Base-by-base conservation (phyloP, 2,113 vertebrate genomes). In the Seriola quinqueradiata region DNA sequence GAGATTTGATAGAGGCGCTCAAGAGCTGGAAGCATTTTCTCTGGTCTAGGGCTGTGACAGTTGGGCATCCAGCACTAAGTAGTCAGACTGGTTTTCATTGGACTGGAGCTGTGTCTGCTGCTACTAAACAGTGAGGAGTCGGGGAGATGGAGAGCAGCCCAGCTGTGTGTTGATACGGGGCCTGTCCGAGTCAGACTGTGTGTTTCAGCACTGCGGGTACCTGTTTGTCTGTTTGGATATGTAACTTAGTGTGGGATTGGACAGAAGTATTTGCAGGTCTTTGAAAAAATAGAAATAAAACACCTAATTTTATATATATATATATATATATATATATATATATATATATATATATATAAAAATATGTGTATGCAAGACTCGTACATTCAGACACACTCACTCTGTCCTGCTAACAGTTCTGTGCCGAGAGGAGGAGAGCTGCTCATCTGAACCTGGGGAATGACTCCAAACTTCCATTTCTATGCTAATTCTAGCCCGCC, bases 401-500 rank as follows among this genome's bases (percentile, higher is more conserved):
- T 44, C 79, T 54, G 84, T 87, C 84, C 87, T 73, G 68, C 88
- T 80, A 77, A 89, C 90, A 69, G 88, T 79, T 72, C 86, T 75
- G 77, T 85, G 88, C 88, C 66, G 71, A 87, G 68, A 87, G 85
- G 84, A 86, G 86, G 70, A 74, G 82, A 89, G 89, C 80, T 75
- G 81, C 92, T 94, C 89, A 91, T 94, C 89, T 92, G 87, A 92
- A 94, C 90, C 92, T 86, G 79, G 89, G 87, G 88, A 92, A 91
- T 85, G 87, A 91, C 90, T 92, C 87, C 92, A 88, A 92, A 93
- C 91, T 91, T 93, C 92, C 92, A 94, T 93, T 92, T 94, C 93
- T 94, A 94, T 93, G 92, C 93, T 94, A 94, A 92, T 94, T 92
- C 92, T 70, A 79, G 83, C 59, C 87, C 60, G 81, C 88, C 87